Percentiles rank a stretch among this genome's conserved stretches.
Conservation (phyloP, 2,113 vertebrate species). For the Semicossyphus pulcher region DNA sequence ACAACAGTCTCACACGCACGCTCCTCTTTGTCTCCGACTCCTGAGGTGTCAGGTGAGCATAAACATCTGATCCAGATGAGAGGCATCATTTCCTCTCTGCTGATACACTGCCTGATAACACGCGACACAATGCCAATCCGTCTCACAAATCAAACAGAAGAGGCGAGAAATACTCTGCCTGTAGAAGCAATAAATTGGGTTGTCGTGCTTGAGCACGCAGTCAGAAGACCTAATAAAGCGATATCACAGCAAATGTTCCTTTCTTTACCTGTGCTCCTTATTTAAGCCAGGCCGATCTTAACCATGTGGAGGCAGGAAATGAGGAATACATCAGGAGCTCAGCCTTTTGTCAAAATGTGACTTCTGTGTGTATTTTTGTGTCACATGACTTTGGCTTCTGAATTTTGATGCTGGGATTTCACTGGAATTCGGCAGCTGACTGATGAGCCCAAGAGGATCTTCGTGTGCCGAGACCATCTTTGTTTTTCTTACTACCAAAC, state of each 20-base stretch:
- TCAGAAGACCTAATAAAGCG: neutral
- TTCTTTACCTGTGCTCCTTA: neutral
- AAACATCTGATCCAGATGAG: constrained; percentile 35
- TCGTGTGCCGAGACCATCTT: constrained; percentile 16
- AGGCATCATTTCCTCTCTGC: constrained; percentile 23
- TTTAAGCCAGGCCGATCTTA: neutral
- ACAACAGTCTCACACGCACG: neutral
- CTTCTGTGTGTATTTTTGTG: constrained; percentile 8
- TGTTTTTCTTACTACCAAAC: too few relatives aligned
- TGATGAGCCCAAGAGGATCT: constrained; percentile 19
- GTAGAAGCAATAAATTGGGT: constrained; percentile 7
- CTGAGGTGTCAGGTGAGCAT: constrained; percentile 26
- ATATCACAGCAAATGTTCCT: neutral
- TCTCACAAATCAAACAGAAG: constrained; percentile 9
- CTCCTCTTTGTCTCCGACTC: constrained; percentile 31
- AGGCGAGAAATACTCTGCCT: neutral
- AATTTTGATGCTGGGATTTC: constrained; percentile 54
- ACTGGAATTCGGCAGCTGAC: constrained; percentile 55
- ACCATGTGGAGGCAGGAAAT: constrained; percentile 7
- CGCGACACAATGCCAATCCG: neutral
- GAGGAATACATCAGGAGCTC: constrained; percentile 2
- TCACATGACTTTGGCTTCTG: neutral
- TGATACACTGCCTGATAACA: constrained; percentile 3
- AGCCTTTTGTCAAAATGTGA: neutral
- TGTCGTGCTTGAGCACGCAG: neutral